A percentile compares a stretch with the other conserved stretches of the same genome.
Conservation (phyloP, 2,113 vertebrate species). For the Grantiella picta region DNA sequence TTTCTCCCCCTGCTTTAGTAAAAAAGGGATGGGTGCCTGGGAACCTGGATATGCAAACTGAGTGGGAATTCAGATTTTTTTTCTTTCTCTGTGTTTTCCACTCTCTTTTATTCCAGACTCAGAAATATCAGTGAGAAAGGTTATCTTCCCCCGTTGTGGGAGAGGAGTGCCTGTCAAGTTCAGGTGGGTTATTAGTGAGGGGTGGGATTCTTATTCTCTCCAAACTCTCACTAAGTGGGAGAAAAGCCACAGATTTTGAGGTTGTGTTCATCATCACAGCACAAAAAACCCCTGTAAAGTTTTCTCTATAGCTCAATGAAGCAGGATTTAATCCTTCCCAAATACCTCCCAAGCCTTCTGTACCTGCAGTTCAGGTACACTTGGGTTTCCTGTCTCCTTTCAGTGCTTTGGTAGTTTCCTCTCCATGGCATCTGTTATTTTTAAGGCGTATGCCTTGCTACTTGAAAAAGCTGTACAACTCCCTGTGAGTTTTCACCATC, state of each 20-base stretch:
- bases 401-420: neutral
- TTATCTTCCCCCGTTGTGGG: neutral
- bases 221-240: neutral
- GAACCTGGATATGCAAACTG: conserved; percentile 62
- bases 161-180: neutral
- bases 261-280: neutral
- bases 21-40: conserved; percentile 62
- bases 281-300: neutral
- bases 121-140: conserved; percentile 7
- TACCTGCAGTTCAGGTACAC: neutral
- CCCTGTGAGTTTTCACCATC: neutral
- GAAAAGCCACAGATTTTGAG: neutral
- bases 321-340: neutral
- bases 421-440: neutral
- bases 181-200: neutral
- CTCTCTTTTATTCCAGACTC: neutral
- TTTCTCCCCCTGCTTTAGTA: neutral
- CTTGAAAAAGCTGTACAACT: neutral
- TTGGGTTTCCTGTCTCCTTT: neutral
- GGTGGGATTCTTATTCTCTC: neutral
- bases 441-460: neutral
- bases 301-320: neutral
- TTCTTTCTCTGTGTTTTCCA: neutral
- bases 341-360: neutral
- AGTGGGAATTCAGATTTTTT: conserved; percentile 35